Evolutionary conservation across 1,140 invertebrate species (phyloP).

Genomic region (Bombus balteatus): DNA sequence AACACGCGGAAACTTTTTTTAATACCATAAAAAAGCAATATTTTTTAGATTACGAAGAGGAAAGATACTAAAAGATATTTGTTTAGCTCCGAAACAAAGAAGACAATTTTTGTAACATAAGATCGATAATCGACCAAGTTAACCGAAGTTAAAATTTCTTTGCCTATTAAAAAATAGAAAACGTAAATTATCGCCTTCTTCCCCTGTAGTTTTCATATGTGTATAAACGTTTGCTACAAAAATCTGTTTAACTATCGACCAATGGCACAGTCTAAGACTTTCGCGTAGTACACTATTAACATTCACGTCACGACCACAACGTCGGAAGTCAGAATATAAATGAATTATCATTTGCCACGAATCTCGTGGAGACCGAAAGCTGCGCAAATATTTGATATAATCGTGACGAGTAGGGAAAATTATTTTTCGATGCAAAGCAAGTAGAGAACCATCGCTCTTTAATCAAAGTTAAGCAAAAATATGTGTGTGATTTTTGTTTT

Average conservation of each 20-base stretch:
- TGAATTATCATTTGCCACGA: constrained; percentile 22
- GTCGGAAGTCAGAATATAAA: neutral
- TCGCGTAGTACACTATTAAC: neutral
- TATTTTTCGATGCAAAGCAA: no score
- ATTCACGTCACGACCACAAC: neutral
- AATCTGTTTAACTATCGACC: neutral
- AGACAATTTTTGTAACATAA: no score
- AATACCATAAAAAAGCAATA: neutral
- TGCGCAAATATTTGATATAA: neutral
- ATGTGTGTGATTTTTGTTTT: neutral
- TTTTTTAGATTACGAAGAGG: no score
- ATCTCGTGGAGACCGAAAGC: neutral
- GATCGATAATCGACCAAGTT: no score
- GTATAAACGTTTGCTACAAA: neutral
- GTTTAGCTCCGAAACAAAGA: no score
- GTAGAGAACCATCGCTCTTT: neutral
- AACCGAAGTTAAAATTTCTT: neutral
- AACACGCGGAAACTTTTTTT: constrained; percentile 2
- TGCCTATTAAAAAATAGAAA: neutral
- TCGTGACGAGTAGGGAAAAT: neutral
- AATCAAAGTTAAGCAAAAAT: neutral
- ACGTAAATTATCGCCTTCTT: neutral
- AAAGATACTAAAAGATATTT: no score
- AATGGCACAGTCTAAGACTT: no score
- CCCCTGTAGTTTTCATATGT: fast-evolving